Percentiles rank a stretch among this genome's conserved stretches.
Conservation (phyloP, 2,797 vertebrate genomes). For the Lacerta agilis region DNA sequence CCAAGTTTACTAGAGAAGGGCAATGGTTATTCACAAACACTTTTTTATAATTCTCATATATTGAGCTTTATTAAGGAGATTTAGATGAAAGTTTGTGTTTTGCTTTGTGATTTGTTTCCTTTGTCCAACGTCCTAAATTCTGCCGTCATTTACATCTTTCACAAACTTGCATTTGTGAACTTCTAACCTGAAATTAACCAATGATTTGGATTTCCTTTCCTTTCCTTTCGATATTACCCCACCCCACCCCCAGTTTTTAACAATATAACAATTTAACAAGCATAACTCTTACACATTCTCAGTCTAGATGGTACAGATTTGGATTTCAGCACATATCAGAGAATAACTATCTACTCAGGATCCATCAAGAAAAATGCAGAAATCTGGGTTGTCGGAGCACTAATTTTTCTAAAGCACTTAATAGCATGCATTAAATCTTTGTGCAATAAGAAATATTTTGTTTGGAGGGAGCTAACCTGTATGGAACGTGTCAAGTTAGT, state of each 20-base stretch:
- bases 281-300: no score
- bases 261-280: no score
- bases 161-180: conserved; percentile 54
- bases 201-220: background rate
- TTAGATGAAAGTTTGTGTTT: background rate
- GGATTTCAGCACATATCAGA: conserved; percentile 49
- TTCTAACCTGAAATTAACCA: conserved; percentile 75
- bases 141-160: conserved; percentile 57
- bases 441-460: conserved; percentile 75
- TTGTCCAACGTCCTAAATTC: background rate
- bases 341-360: background rate
- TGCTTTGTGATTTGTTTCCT: background rate
- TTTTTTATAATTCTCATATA: conserved; percentile 30
- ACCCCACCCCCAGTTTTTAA: no score
- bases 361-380: background rate
- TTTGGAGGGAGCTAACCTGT: conserved; percentile 38
- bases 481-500: conserved; percentile 56
- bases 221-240: no score
- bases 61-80: conserved; percentile 2
- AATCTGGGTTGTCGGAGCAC: background rate
- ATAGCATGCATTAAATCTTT: conserved; percentile 64
- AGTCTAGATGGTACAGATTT: background rate
- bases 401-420: conserved; percentile 59
- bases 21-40: background rate
- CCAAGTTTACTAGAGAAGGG: conserved; percentile 26